Conservation (phyloP, 2,888 invertebrate species). For the Ischnura elegans region DNA sequence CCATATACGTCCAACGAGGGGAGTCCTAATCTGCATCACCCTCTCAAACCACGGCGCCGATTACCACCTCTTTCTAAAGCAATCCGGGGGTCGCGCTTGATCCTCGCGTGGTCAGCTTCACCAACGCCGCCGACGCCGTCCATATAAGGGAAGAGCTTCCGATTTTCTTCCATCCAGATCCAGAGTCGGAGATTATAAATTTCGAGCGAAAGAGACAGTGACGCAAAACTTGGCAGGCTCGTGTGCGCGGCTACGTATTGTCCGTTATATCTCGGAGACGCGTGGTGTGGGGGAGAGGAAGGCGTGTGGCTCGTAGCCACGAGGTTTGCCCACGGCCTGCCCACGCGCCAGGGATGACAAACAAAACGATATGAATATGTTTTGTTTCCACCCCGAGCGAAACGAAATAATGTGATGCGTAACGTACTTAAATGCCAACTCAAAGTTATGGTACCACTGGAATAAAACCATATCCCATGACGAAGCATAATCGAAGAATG, state of each 20-base stretch:
- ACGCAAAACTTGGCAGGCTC: slow-evolving; percentile 55
- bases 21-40: slow-evolving; percentile 29
- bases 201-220: slow-evolving; percentile 42
- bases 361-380: too few relatives aligned
- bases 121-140: background rate
- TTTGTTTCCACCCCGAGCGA: too few relatives aligned
- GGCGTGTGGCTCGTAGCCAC: slow-evolving; percentile 48
- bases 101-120: background rate
- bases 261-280: slow-evolving; percentile 44
- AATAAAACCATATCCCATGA: background rate
- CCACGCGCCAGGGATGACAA: too few relatives aligned
- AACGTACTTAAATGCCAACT: too few relatives aligned
- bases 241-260: slow-evolving; percentile 27
- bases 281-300: background rate
- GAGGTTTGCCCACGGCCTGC: background rate
- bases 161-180: slow-evolving; percentile 57
- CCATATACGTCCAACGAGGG: slow-evolving; percentile 45
- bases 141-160: slow-evolving; percentile 49
- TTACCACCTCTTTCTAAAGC: slow-evolving; percentile 59
- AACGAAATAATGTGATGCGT: too few relatives aligned
- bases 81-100: background rate
- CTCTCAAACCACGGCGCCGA: background rate
- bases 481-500: too few relatives aligned
- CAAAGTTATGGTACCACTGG: too few relatives aligned
- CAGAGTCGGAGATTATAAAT: slow-evolving; percentile 9